A percentile compares a stretch with the other conserved stretches of the same genome.
phyloP scores from a whole-genome alignment of 2,113 vertebrate genomes.

The Syrrhaptes paradoxus region DNA sequence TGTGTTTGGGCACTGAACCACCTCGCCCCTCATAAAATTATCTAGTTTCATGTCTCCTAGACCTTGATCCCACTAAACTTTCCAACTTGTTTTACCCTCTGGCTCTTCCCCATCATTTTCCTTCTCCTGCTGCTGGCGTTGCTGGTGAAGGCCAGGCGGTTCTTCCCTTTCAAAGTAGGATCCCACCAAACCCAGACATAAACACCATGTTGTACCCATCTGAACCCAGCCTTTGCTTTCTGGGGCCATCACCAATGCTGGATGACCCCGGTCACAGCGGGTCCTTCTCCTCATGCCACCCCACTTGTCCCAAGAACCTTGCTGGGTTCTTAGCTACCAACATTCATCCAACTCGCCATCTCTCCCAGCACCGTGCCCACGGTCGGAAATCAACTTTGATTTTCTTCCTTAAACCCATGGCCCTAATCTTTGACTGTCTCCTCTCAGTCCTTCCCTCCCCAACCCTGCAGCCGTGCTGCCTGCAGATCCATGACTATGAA shows the following conservation, averaged over 20 bases:
- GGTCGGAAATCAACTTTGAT: not conserved
- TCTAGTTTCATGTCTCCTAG: slow-evolving; percentile 13
- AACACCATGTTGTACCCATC: not conserved
- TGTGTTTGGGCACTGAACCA: slow-evolving; percentile 50
- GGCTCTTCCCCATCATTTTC: not conserved
- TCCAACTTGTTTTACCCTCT: not conserved
- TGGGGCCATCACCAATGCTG: not conserved
- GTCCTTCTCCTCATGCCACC: not conserved
- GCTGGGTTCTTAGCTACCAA: not conserved
- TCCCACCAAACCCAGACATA: not conserved
- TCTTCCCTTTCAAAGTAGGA: not conserved
- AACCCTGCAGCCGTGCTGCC: not conserved
- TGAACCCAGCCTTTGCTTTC: not conserved
- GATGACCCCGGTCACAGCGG: not conserved
- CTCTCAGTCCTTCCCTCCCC: not conserved
- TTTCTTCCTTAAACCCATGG: not conserved
- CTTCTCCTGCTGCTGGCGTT: not conserved
- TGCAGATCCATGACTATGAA: not conserved
- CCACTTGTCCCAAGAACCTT: not conserved
- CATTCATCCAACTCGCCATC: fast-evolving
- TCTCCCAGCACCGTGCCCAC: not conserved
- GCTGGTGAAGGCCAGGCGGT: not conserved
- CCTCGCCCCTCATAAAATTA: slow-evolving; percentile 58
- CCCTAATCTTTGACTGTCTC: not conserved
- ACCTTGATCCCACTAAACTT: slow-evolving; percentile 59